Conservation (phyloP, 2,113 vertebrate species). For the Xenopus borealis region DNA sequence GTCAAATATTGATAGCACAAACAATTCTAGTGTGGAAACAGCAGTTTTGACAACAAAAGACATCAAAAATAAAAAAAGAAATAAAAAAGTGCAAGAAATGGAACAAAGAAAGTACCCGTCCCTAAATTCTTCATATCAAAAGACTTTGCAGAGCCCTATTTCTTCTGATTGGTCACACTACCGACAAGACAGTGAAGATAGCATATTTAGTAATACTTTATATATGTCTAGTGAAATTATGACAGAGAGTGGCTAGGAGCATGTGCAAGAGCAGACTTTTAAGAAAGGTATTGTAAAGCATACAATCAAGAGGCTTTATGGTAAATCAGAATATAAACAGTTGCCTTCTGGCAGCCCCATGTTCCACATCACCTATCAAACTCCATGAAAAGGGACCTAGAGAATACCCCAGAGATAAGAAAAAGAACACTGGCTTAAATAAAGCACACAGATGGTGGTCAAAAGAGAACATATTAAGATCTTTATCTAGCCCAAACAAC, state of each 20-base stretch:
- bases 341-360: constrained; percentile 56
- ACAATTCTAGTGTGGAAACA: constrained; percentile 48
- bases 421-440: constrained; percentile 47
- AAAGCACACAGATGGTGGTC: constrained; percentile 45
- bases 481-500: constrained; percentile 50
- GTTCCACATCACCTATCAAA: constrained; percentile 57
- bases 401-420: constrained; percentile 44
- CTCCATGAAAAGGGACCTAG: constrained; percentile 48
- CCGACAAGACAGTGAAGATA: constrained; percentile 69
- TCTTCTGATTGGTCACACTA: constrained; percentile 71
- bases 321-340: constrained; percentile 66
- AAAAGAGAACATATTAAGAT: constrained; percentile 40
- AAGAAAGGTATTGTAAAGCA: constrained; percentile 83
- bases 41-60: constrained; percentile 63
- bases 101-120: constrained; percentile 53
- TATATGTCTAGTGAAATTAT: constrained; percentile 67
- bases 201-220: constrained; percentile 56
- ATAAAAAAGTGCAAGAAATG: constrained; percentile 69
- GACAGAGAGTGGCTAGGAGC: constrained; percentile 71
- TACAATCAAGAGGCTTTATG: constrained; percentile 87
- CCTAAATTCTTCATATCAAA: constrained; percentile 50
- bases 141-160: constrained; percentile 57
- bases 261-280: constrained; percentile 61
- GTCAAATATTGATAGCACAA: not conserved
- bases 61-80: constrained; percentile 70